phyloP scores from a whole-genome alignment of 2,888 invertebrate genomes.

The Drosophila picticornis region DNA sequence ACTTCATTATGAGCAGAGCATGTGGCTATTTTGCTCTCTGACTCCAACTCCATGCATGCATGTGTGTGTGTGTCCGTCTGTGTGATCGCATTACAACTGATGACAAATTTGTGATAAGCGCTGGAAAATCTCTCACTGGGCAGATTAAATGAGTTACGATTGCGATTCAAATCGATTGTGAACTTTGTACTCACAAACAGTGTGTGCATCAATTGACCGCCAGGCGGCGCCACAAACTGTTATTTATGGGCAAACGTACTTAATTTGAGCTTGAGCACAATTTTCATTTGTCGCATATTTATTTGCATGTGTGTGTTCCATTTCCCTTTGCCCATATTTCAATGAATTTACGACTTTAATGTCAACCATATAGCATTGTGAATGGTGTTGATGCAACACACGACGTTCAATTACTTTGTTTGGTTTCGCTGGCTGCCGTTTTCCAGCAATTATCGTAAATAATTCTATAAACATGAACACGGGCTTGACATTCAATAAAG shows the following conservation, averaged over 20 bases:
- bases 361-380: slow-evolving; percentile 23
- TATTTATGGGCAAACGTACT: slow-evolving; percentile 47
- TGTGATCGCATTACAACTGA: slow-evolving; percentile 68
- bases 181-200: slow-evolving; percentile 46
- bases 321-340: slow-evolving; percentile 42
- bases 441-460: slow-evolving; percentile 52
- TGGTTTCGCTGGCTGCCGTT: slow-evolving; percentile 40
- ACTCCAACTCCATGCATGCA: slow-evolving; percentile 26
- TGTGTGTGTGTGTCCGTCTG: slow-evolving; percentile 5
- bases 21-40: slow-evolving; percentile 41
- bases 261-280: slow-evolving; percentile 13
- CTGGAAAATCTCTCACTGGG: slow-evolving; percentile 55
- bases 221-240: slow-evolving; percentile 63
- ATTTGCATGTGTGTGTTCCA: slow-evolving; percentile 52
- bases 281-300: slow-evolving; percentile 40
- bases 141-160: slow-evolving; percentile 57
- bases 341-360: slow-evolving; percentile 71
- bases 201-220: slow-evolving; percentile 45
- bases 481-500: slow-evolving; percentile 18
- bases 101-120: slow-evolving; percentile 79
- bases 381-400: slow-evolving; percentile 48
- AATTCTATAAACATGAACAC: slow-evolving; percentile 34
- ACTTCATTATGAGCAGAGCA: slow-evolving; percentile 72
- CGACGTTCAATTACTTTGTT: slow-evolving; percentile 63
- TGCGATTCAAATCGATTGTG: slow-evolving; percentile 30